Evolutionary conservation across 2,113 vertebrate species (phyloP).

Genomic region (Rattus norvegicus): GRCr8 NC_086019.1:132583001-132583500

Average conservation of each 20-base stretch:
- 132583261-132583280: constrained; percentile 56
- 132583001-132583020: constrained; percentile 92
- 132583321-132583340: constrained; percentile 17
- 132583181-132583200: constrained; percentile 48
- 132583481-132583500: neutral
- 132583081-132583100: constrained; percentile 95
- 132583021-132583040: constrained; percentile 98
- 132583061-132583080: constrained; percentile 95
- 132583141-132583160: constrained; percentile 88
- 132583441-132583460: neutral
- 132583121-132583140: constrained; percentile 88
- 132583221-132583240: constrained; percentile 43
- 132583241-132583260: constrained; percentile 75
- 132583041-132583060: constrained; percentile 92
- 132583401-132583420: neutral
- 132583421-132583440: neutral
- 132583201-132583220: constrained; percentile 50
- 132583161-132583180: constrained; percentile 75
- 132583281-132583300: constrained; percentile 57
- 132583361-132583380: neutral
- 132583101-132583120: constrained; percentile 87
- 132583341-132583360: neutral
- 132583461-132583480: constrained; percentile 41
- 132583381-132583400: neutral
- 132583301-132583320: neutral